phyloP scores from a whole-genome alignment of 2,797 vertebrate species.

The Alca torda region DNA sequence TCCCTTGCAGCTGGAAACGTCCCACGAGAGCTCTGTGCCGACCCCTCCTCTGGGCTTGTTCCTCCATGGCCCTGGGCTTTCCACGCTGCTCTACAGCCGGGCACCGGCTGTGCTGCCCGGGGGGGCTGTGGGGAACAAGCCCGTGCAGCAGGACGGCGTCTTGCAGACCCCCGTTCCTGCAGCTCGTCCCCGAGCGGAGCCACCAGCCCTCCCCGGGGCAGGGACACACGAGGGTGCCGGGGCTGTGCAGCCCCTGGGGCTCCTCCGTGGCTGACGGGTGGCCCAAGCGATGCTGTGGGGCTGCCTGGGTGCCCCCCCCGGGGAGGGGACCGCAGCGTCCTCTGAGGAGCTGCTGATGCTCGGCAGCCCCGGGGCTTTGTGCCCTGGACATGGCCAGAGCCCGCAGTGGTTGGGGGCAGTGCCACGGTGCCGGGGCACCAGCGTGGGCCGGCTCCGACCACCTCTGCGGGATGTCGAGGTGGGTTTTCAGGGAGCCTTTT shows the following conservation, averaged over 20 bases:
- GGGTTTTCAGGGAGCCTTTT: background rate
- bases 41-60: rapidly evolving
- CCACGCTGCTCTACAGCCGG: rapidly evolving
- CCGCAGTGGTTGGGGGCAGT: background rate
- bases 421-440: rapidly evolving
- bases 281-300: rapidly evolving
- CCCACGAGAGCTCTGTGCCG: rapidly evolving
- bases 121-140: background rate
- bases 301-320: background rate
- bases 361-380: rapidly evolving
- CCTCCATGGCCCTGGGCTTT: rapidly evolving
- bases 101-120: rapidly evolving
- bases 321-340: rapidly evolving
- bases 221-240: rapidly evolving
- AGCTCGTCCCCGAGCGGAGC: background rate
- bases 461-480: rapidly evolving
- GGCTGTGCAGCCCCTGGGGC: too few species aligned
- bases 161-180: background rate
- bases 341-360: background rate
- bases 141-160: rapidly evolving
- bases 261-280: rapidly evolving
- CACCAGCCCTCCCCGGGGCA: background rate
- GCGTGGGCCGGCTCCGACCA: background rate
- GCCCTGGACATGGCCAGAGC: background rate
- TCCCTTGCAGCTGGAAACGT: background rate